Evolutionary conservation across 2,113 vertebrate species (phyloP).

Genomic region (Gnathonemus longibarbis): DNA sequence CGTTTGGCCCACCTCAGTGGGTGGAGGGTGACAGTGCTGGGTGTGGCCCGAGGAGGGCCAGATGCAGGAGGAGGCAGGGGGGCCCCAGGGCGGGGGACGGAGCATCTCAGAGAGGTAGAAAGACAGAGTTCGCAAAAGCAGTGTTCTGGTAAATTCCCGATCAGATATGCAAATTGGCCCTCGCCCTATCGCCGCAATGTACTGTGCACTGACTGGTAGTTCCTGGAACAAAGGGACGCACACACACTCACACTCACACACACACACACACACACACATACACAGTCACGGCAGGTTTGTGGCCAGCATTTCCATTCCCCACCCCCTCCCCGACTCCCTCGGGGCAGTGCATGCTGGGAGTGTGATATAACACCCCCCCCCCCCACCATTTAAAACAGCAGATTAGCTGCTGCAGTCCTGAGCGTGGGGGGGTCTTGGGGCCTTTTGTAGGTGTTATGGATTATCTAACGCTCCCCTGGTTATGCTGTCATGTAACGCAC

Average conservation of each 20-base stretch:
- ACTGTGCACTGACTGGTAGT: neutral
- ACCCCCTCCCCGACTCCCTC: neutral
- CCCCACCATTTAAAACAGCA: neutral
- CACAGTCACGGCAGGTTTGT: neutral
- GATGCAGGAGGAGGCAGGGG: neutral
- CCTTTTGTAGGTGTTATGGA: neutral
- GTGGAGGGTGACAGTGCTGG: neutral
- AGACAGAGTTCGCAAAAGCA: neutral
- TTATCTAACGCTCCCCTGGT: neutral
- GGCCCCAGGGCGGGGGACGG: neutral
- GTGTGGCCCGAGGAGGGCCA: neutral
- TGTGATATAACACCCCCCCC: neutral
- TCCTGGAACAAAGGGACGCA: neutral
- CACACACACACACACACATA: neutral
- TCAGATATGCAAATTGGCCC: neutral
- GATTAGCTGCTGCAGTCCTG: neutral
- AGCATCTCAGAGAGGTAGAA: no score
- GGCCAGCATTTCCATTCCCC: neutral
- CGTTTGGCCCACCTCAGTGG: neutral
- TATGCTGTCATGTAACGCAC: neutral
- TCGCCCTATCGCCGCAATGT: neutral
- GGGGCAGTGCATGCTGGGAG: neutral
- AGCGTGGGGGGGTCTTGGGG: neutral
- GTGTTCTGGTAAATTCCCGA: neutral
- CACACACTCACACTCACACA: neutral